Base-by-base conservation (phyloP, 30 jellyfish, hydroid and myxozoan genomes). In the Catostylus mosaicus region DNA sequence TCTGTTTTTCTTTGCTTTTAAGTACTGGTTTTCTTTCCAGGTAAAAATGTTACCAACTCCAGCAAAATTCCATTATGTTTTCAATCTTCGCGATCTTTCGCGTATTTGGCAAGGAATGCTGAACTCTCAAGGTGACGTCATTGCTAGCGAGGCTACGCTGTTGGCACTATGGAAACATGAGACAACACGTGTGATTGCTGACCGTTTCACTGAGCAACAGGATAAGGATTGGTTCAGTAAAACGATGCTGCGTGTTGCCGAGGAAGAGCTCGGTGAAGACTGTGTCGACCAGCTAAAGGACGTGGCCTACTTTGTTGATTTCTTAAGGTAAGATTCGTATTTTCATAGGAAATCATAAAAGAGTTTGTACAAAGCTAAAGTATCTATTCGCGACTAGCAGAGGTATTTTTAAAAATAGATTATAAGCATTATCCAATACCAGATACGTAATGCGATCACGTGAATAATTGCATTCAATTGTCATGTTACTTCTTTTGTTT, bases 31-130 rank as follows among this genome's bases (percentile, higher is more conserved):
- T 59, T 1, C 23, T 59, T 59, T 59, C 40, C 47, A 87, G 96
- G 96, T 87, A 45, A 87, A 78, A 70, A 87, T 87, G 96, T 51
- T 87, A 52, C 96, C 96, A 43, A 87, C 96, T 10, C 96, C 96
- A 1, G 96, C 96, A 19, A 87, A 87, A 38, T 87, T 87, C 69
- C 96, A 87, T 32, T 87, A 87, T 54, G 67, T 87, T 0, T 88
- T 88, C 86, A 88, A 88, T 46, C 87, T 88, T 11, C 90, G 97
- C 6, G 97, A 88, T 54, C 69, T 88, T 45, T 88, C 97, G 5
- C 84, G 97, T 10, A 76, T 88, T 19, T 88, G 97, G 97, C 97
- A 88, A 88, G 97, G 97, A 12, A 80, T 88, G 89, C 83, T 88
- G 54, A 80, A 88, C 75, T 35, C 92, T 22, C 76, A 71, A 45